Percentiles rank a stretch among this genome's conserved stretches.
These are phyloP conservation scores for Ovis canadensis DNA, from an alignment of 2,113 vertebrate species.

Conservation along the genomic window DNA sequence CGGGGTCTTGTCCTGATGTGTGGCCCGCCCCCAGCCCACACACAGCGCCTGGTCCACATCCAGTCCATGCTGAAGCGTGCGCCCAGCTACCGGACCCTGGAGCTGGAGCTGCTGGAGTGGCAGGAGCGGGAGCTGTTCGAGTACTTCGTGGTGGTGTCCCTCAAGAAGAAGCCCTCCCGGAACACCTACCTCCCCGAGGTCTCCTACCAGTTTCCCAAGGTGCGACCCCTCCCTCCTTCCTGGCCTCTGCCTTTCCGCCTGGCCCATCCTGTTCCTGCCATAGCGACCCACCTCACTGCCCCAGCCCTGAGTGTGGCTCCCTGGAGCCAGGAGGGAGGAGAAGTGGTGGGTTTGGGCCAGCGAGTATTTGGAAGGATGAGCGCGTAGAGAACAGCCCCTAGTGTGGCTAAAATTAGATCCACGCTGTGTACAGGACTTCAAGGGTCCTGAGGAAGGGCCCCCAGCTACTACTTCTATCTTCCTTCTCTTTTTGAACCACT, in stretches of 20 bases:
- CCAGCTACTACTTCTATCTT: neutral
- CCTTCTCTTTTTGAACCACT: neutral
- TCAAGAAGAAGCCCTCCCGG: slow-evolving; percentile 96
- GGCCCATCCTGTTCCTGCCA: neutral
- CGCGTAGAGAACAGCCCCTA: neutral
- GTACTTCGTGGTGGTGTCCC: slow-evolving; percentile 97
- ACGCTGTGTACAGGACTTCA: neutral
- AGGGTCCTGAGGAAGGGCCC: neutral
- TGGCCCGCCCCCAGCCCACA: slow-evolving; percentile 86
- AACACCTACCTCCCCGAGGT: slow-evolving; percentile 95
- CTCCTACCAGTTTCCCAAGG: slow-evolving; percentile 99
- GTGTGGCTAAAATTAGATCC: neutral
- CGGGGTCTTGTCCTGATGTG: slow-evolving; percentile 11
- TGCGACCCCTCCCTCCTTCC: slow-evolving; percentile 67
- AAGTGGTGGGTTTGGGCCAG: neutral
- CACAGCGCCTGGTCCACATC: slow-evolving; percentile 94
- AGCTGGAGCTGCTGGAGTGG: slow-evolving; percentile 98
- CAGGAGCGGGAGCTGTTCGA: slow-evolving; percentile 98
- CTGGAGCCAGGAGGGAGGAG: neutral
- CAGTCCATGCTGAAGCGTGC: slow-evolving; percentile 95
- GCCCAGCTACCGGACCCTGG: slow-evolving; percentile 96
- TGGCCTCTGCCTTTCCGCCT: neutral
- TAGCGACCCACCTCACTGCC: neutral
- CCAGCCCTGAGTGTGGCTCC: neutral
- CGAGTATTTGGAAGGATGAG: neutral